phyloP scores from a whole-genome alignment of 2,113 vertebrate species.

The Burhinus bistriatus region DNA sequence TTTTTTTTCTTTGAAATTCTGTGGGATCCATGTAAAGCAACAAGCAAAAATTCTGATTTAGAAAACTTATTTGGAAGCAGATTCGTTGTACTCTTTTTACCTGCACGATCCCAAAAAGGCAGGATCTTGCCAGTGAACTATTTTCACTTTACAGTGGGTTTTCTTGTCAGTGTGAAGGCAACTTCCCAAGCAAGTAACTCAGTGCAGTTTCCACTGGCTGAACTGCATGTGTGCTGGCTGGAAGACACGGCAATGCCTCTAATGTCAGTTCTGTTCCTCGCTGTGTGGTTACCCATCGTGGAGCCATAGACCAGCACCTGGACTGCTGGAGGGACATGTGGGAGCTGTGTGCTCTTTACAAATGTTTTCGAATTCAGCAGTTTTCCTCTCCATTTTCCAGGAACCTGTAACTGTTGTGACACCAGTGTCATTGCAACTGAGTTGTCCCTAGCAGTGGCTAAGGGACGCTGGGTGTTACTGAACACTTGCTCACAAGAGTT shows the following conservation, averaged over 20 bases:
- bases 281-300: not conserved
- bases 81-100: not conserved
- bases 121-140: not conserved
- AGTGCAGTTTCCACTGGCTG: not conserved
- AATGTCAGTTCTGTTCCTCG: not conserved
- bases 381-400: not conserved
- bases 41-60: not conserved
- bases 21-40: not conserved
- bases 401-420: not conserved
- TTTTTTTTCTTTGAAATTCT: not conserved
- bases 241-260: not conserved
- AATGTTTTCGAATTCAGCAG: not conserved
- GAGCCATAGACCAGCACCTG: accelerated
- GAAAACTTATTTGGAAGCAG: not conserved
- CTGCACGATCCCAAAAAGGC: not conserved
- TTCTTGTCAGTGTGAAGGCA: not conserved
- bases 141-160: not conserved
- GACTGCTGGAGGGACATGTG: not conserved
- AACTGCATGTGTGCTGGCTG: not conserved
- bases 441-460: too few species aligned
- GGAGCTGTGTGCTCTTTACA: not conserved
- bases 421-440: accelerated
- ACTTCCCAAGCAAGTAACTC: not conserved
- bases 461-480: not conserved
- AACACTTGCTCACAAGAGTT: not conserved